Conservation (phyloP, 2,113 vertebrate genomes). For the Aptenodytes forsteri region DNA sequence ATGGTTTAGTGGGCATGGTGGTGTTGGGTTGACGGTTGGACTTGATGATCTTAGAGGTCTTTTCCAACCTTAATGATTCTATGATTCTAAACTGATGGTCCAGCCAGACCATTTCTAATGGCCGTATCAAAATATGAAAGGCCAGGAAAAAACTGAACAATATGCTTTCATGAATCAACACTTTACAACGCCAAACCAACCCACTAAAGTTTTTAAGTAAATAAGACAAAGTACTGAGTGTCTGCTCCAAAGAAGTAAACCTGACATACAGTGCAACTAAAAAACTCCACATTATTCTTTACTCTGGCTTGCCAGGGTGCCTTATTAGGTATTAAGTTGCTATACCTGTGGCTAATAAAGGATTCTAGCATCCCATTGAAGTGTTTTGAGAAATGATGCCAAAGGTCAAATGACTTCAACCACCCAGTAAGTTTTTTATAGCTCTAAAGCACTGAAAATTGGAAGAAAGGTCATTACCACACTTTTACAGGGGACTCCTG, state of each 20-base stretch:
- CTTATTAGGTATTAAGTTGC: not conserved
- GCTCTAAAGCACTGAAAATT: not conserved
- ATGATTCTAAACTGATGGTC: not conserved
- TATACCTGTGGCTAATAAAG: not conserved
- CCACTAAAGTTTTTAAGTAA: not conserved
- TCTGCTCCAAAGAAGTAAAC: not conserved
- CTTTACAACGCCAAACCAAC: not conserved
- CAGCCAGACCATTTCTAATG: not conserved
- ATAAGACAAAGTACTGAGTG: not conserved
- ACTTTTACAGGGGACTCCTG: not conserved
- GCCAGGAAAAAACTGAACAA: not conserved
- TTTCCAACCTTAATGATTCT: too few relatives aligned
- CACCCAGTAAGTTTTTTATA: not conserved
- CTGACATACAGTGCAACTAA: not conserved
- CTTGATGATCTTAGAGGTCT: too few relatives aligned
- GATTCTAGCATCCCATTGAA: not conserved
- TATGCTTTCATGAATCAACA: not conserved
- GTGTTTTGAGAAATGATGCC: not conserved
- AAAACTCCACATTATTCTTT: not conserved
- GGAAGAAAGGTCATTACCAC: not conserved
- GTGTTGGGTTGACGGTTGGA: too few relatives aligned
- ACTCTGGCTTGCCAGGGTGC: not conserved
- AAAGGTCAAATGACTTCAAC: not conserved
- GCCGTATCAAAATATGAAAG: not conserved
- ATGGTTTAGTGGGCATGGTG: too few relatives aligned